A percentile compares a stretch with the other conserved stretches of the same genome.
Conservation (phyloP, 1,140 invertebrate species). For the Tetraneura akinire region DNA sequence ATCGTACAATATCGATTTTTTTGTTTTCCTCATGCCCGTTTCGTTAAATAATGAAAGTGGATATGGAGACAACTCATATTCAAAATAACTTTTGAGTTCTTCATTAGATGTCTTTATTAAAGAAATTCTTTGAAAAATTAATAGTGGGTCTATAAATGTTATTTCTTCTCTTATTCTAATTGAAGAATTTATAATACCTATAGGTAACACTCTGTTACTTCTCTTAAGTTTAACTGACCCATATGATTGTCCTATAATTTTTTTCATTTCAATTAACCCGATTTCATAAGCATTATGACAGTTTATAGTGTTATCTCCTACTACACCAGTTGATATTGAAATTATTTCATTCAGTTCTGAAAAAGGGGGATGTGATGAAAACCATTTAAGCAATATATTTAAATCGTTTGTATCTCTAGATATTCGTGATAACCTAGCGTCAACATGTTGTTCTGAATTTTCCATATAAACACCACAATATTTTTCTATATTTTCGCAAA, state of each 20-base stretch:
- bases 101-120: background rate
- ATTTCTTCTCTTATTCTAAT: background rate
- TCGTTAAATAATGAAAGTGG: background rate
- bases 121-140: conserved; percentile 3
- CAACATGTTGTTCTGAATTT: background rate
- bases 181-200: background rate
- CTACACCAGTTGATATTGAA: background rate
- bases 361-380: background rate
- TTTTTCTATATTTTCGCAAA: too few species aligned
- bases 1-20: background rate
- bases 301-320: background rate
- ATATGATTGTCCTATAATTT: background rate
- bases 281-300: background rate
- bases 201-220: background rate
- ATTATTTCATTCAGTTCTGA: background rate
- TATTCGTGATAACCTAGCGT: background rate
- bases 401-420: background rate
- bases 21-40: background rate
- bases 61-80: background rate
- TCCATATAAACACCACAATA: too few species aligned
- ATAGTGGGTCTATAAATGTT: too few species aligned
- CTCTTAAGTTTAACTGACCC: background rate
- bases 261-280: background rate
- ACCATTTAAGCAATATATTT: background rate
- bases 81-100: background rate